Evolutionary conservation across 2,888 invertebrate species (phyloP), one percentile per base, ranked within the genome.

Genomic region (Ectobius pallidus): DNA sequence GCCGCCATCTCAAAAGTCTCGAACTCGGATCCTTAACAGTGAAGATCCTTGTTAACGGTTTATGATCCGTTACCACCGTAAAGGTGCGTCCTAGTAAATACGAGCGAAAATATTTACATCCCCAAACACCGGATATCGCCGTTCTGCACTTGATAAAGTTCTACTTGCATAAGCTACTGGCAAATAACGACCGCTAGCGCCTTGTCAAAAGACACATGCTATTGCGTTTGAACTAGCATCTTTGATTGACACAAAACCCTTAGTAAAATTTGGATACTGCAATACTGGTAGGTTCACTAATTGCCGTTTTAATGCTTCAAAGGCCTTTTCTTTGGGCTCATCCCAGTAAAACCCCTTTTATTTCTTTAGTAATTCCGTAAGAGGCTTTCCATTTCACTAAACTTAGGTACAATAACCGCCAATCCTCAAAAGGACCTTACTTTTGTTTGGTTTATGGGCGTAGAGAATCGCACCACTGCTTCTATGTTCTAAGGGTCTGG

Each of bases 81-180:
- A 76, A 75, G n/a, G 58, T 67, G 32, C 69, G 55, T 11, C 76
- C 76, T 7, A 69, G 68, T 16, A 76, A 44, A 46, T 75, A 72
- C 11, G 69, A 70, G 18, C 70, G 20, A 52, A 73, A 76, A 44
- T 69, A 61, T n/a, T 67, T 69, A 6, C 55, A 30, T 1, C 69
- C 75, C 22, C 55, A 72, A 2, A 74, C 7, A 61, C 52, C 14
- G 30, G 14, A 39, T 73, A 75, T 42, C 34, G 69, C 22, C 11
- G 16, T 65, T 73, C 73, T 1, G 69, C 34, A 7, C 22, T 34
- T 20, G 39, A 72, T 3, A 69, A 46, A 1, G 69, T 71, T 44
- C 70, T 63, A 18, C 74, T 73, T 1, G 74, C 70, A 58, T 58
- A 76, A n/a, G 74, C 73, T 3, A 77, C 55, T 14, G 70, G 72